Conservation (phyloP, 2,888 invertebrate genomes). For the Cotesia congregata region DNA sequence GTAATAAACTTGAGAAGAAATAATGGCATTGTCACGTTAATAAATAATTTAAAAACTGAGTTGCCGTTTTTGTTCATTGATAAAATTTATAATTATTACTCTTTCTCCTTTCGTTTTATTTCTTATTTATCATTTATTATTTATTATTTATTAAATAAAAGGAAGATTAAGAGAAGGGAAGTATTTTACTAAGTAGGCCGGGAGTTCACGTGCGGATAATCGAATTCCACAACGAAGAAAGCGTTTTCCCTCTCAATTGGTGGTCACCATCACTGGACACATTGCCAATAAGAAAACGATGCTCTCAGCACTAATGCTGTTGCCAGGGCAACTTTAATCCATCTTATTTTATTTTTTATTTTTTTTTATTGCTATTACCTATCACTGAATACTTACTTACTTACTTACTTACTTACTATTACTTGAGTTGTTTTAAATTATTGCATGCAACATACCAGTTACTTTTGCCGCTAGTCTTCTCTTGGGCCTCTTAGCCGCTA, state of each 20-base stretch:
- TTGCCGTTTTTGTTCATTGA: neutral
- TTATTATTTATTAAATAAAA: slow-evolving; percentile 16
- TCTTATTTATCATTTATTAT: slow-evolving; percentile 6
- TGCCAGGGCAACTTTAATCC: slow-evolving; percentile 17
- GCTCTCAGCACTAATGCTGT: slow-evolving; percentile 37
- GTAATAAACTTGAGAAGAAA: neutral
- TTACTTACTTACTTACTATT: neutral
- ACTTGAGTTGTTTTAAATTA: neutral
- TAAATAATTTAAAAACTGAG: neutral
- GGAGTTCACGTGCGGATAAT: slow-evolving; percentile 65
- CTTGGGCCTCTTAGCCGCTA: neutral
- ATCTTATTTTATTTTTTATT: slow-evolving; percentile 8
- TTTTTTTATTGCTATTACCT: neutral
- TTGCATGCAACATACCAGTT: slow-evolving; percentile 17
- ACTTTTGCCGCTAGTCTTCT: slow-evolving; percentile 24
- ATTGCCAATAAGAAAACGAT: slow-evolving; percentile 21
- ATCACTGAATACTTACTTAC: neutral
- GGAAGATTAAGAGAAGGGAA: slow-evolving; percentile 42
- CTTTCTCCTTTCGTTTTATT: neutral
- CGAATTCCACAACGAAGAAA: slow-evolving; percentile 65
- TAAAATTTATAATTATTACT: neutral
- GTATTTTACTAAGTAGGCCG: slow-evolving; percentile 60
- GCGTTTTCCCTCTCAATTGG: slow-evolving; percentile 64
- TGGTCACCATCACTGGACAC: slow-evolving; percentile 42
- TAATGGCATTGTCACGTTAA: neutral